phyloP scores from a whole-genome alignment of 1,140 invertebrate genomes.

The Drosophila athabasca region DNA sequence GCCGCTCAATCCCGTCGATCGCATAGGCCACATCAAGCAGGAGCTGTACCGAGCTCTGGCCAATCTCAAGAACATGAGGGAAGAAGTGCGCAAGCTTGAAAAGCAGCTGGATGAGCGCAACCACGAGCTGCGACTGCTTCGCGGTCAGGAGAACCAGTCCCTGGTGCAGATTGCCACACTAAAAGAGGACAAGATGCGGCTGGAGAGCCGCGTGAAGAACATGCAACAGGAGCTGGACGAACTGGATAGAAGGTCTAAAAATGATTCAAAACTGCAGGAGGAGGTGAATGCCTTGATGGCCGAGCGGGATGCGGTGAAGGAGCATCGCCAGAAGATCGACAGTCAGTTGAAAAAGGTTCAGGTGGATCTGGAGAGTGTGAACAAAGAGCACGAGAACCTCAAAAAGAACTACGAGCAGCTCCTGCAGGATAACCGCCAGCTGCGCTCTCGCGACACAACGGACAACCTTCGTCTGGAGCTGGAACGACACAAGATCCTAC shows the following conservation, averaged over 20 bases:
- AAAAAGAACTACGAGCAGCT: conserved; percentile 55
- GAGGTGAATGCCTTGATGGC: conserved; percentile 26
- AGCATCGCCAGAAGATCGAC: conserved; percentile 41
- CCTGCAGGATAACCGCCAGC: conserved; percentile 54
- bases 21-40: conserved; percentile 70
- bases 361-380: conserved; percentile 55
- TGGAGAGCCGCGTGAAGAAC: conserved; percentile 61
- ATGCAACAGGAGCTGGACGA: conserved; percentile 66
- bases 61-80: conserved; percentile 72
- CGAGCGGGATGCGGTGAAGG: conserved; percentile 46
- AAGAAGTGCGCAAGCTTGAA: conserved; percentile 73
- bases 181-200: conserved; percentile 64
- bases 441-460: conserved; percentile 35
- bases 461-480: conserved; percentile 64
- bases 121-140: conserved; percentile 52
- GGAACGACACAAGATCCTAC: conserved; percentile 71
- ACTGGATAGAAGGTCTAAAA: conserved; percentile 27
- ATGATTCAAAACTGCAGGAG: conserved; percentile 23
- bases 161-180: conserved; percentile 68
- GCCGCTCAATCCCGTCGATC: conserved; percentile 62
- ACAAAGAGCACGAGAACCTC: conserved; percentile 57
- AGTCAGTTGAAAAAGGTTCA: conserved; percentile 46
- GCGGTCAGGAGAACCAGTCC: conserved; percentile 69
- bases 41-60: conserved; percentile 68
- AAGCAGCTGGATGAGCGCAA: conserved; percentile 66